phyloP scores from a whole-genome alignment of 2,113 vertebrate genomes.

The Scolopax mira region DNA sequence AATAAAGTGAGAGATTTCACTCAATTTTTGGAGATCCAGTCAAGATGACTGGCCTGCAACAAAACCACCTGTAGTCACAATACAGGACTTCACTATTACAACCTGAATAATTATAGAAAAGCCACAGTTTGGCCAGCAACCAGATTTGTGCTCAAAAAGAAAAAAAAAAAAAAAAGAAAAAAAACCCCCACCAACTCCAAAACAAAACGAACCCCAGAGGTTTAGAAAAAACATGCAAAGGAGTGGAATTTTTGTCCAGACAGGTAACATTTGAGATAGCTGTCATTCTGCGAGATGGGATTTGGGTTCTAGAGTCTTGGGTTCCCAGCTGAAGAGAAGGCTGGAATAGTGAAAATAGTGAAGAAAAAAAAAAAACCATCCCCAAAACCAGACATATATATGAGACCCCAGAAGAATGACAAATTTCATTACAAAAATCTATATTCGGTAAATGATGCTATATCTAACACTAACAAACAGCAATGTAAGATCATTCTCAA shows the following conservation, averaged over 20 bases:
- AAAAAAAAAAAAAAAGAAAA: no score
- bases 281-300: not conserved
- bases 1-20: not conserved
- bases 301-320: not conserved
- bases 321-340: conserved; percentile 2
- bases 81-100: not conserved
- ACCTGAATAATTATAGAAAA: not conserved
- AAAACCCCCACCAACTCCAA: not conserved
- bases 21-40: not conserved
- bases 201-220: not conserved
- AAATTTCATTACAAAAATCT: not conserved
- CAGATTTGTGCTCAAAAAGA: not conserved
- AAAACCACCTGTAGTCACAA: not conserved
- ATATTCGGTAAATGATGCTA: not conserved
- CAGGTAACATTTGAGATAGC: not conserved
- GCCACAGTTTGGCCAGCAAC: not conserved
- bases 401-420: not conserved
- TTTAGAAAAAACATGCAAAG: not conserved
- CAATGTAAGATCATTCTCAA: not conserved
- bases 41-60: not conserved
- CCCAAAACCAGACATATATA: not conserved
- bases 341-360: not conserved
- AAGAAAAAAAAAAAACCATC: not conserved
- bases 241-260: not conserved
- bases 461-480: not conserved